Percentiles rank a stretch among this genome's conserved stretches.
Conservation (phyloP, 2,797 vertebrate genomes). For the Amniataba percoides region DNA sequence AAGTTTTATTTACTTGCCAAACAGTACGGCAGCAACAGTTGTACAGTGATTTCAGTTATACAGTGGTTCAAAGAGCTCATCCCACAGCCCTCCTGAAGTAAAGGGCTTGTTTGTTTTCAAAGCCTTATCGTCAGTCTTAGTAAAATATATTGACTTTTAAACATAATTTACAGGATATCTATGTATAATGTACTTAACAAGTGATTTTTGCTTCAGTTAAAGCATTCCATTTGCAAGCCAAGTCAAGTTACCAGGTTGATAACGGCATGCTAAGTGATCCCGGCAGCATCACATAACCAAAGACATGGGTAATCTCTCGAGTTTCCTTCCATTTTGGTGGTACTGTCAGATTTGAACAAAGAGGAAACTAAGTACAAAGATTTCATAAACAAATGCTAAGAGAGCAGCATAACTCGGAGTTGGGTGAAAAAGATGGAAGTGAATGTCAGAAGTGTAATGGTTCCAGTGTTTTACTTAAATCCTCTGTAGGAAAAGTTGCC, state of each 20-base stretch:
- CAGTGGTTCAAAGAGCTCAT: conserved; percentile 69
- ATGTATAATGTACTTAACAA: conserved; percentile 38
- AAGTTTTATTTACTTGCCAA: conserved; percentile 84
- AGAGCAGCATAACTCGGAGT: conserved; percentile 61
- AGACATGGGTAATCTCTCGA: conserved; percentile 11
- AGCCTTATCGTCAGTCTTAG: conserved; percentile 70
- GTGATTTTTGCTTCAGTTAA: conserved; percentile 17
- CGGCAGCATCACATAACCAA: conserved; percentile 34
- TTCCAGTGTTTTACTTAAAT: background rate
- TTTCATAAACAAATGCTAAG: conserved; percentile 71
- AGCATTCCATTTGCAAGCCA: conserved; percentile 32
- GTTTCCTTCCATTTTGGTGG: conserved; percentile 32
- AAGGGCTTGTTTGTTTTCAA: conserved; percentile 66
- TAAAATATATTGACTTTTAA: conserved; percentile 79
- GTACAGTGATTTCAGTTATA: conserved; percentile 79
- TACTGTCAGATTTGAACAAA: conserved; percentile 28
- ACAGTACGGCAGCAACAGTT: conserved; percentile 79
- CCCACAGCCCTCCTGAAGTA: conserved; percentile 52
- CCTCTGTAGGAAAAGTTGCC: conserved; percentile 5
- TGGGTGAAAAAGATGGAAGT: conserved; percentile 26
- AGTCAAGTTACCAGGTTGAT: conserved; percentile 16
- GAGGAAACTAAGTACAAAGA: conserved; percentile 63
- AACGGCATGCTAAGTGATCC: conserved; percentile 30
- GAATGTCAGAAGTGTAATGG: background rate
- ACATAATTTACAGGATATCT: conserved; percentile 63